These are phyloP conservation scores for Drosophila ficusphila DNA, from an alignment of 1,140 invertebrate species.

Conservation along the genomic window DNA sequence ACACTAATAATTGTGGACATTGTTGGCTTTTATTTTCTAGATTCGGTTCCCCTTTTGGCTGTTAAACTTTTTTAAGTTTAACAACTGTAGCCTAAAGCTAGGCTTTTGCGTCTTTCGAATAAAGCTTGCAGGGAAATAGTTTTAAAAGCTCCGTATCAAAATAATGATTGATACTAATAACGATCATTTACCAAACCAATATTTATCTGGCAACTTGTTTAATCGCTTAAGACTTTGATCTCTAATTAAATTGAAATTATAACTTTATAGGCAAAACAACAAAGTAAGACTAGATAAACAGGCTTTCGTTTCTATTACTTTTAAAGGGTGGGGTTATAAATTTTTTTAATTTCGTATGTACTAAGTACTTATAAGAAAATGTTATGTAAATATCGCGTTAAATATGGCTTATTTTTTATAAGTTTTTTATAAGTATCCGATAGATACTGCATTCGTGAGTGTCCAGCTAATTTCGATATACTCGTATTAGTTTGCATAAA, in stretches of 20 bases:
- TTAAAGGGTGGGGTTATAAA: neutral
- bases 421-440: too few species aligned
- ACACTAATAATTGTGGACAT: conserved; percentile 68
- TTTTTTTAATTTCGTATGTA: too few species aligned
- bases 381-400: too few species aligned
- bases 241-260: conserved; percentile 3
- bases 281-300: neutral
- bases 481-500: too few species aligned
- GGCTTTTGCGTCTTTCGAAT: neutral
- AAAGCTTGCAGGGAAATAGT: neutral
- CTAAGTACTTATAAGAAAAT: too few species aligned
- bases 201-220: neutral
- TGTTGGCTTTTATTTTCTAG: neutral
- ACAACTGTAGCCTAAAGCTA: neutral
- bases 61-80: neutral
- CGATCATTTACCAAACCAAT: neutral
- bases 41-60: neutral
- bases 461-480: neutral
- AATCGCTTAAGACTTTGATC: neutral
- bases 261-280: neutral
- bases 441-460: neutral
- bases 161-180: neutral
- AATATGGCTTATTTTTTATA: too few species aligned
- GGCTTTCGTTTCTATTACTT: neutral
- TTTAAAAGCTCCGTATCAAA: neutral